Percentiles rank a stretch among this genome's conserved stretches.
phyloP scores from a whole-genome alignment of 2,113 vertebrate species.

The Callaeas wilsoni region DNA sequence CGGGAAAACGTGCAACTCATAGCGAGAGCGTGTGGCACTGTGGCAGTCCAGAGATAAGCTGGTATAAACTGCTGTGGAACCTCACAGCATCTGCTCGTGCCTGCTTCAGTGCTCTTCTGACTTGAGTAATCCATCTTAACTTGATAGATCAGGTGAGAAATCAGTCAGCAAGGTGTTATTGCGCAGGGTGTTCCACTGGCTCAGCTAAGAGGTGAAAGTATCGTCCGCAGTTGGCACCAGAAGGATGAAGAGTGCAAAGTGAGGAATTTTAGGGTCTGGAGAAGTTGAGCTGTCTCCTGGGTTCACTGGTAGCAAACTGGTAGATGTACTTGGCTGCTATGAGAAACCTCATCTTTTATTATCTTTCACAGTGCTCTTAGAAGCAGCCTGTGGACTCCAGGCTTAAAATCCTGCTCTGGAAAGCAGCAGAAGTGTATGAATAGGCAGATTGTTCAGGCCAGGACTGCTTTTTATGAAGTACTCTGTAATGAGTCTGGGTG shows the following conservation, averaged over 20 bases:
- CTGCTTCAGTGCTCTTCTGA: neutral
- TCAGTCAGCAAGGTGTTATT: neutral
- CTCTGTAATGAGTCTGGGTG: neutral
- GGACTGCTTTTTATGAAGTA: neutral
- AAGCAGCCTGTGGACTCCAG: neutral
- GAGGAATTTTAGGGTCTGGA: neutral
- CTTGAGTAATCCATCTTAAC: neutral
- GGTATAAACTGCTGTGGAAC: neutral
- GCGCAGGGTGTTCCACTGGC: neutral
- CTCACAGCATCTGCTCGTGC: neutral
- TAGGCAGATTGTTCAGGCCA: neutral
- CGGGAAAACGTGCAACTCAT: neutral
- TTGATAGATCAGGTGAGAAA: neutral
- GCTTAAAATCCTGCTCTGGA: neutral
- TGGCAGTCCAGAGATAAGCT: neutral
- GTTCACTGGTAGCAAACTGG: neutral
- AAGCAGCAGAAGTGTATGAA: neutral
- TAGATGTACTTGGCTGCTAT: neutral
- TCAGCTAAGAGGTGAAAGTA: neutral
- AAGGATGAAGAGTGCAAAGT: neutral
- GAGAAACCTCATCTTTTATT: neutral
- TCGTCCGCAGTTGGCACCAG: rapidly evolving
- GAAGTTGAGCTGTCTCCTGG: neutral
- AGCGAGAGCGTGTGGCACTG: neutral
- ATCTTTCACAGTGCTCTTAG: neutral